Percentiles rank a stretch among this genome's conserved stretches.
These are phyloP conservation scores for Eidolon helvum DNA, from an alignment of 2,113 vertebrate species.

Conservation along the genomic window DNA sequence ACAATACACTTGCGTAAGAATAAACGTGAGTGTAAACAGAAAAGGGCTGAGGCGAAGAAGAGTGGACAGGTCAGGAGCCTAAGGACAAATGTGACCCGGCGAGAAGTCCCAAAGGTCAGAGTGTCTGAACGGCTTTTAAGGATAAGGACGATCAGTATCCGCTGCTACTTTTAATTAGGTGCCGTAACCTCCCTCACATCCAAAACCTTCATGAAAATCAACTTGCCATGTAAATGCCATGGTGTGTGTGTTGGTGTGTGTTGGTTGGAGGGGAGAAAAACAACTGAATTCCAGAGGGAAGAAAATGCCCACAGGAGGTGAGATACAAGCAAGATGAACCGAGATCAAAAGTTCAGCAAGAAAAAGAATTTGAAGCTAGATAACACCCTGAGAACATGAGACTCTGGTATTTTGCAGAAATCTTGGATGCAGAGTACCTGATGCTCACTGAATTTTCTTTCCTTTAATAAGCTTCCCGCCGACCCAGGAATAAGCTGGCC, in stretches of 20 bases:
- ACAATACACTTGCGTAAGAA: not conserved
- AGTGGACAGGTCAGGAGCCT: not conserved
- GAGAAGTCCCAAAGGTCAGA: not conserved
- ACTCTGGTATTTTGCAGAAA: slow-evolving; percentile 33
- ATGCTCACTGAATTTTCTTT: not conserved
- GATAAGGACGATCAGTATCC: not conserved
- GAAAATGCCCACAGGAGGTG: not conserved
- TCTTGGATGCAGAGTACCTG: not conserved
- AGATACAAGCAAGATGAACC: not conserved
- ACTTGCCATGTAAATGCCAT: not conserved
- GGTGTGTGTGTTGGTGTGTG: not conserved
- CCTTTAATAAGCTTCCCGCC: not conserved
- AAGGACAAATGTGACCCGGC: not conserved
- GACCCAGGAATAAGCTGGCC: not conserved
- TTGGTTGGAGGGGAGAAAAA: not conserved
- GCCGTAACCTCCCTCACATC: not conserved
- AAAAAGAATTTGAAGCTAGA: slow-evolving; percentile 21
- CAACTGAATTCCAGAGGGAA: not conserved
- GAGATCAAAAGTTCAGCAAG: not conserved
- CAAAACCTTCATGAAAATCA: not conserved
- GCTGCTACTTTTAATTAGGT: not conserved
- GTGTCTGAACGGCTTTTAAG: not conserved
- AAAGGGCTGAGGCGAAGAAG: not conserved
- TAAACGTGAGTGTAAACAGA: not conserved
- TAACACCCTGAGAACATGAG: not conserved